These are phyloP conservation scores for Drosophila quadrilineata DNA, from an alignment of 1,140 invertebrate species.

Conservation along the genomic window DNA sequence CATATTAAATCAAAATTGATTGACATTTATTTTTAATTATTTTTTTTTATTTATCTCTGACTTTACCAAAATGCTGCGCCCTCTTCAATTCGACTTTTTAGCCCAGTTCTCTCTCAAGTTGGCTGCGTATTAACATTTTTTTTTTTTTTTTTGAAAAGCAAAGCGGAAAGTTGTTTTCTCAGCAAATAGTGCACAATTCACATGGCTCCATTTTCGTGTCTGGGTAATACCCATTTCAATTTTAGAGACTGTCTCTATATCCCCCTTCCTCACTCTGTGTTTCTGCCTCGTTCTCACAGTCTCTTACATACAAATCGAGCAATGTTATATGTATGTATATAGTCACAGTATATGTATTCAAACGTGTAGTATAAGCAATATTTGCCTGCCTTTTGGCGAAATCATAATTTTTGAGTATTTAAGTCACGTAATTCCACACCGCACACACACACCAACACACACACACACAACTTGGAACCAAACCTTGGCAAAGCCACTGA, in stretches of 20 bases:
- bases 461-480: constrained; percentile 15
- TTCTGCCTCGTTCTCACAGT: constrained; percentile 1
- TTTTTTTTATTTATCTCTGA: neutral
- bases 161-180: constrained; percentile 21
- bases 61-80: neutral
- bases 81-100: too few relatives aligned
- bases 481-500: constrained; percentile 36
- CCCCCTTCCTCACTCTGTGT: neutral
- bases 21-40: neutral
- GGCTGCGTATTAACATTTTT: constrained; percentile 7
- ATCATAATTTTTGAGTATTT: constrained; percentile 46
- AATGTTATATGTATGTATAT: neutral
- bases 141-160: constrained; percentile 2
- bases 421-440: constrained; percentile 41
- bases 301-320: neutral
- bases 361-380: neutral
- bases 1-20: too few relatives aligned
- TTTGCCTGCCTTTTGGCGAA: constrained; percentile 35
- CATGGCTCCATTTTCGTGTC: constrained; percentile 20
- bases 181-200: constrained; percentile 29
- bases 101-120: too few relatives aligned
- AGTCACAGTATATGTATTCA: neutral
- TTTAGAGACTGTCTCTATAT: neutral
- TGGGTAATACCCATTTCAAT: constrained; percentile 17
- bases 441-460: constrained; percentile 22